A percentile compares a stretch with the other conserved stretches of the same genome.
Conservation (phyloP, 2,888 invertebrate genomes). For the Tiphia femorata region DNA sequence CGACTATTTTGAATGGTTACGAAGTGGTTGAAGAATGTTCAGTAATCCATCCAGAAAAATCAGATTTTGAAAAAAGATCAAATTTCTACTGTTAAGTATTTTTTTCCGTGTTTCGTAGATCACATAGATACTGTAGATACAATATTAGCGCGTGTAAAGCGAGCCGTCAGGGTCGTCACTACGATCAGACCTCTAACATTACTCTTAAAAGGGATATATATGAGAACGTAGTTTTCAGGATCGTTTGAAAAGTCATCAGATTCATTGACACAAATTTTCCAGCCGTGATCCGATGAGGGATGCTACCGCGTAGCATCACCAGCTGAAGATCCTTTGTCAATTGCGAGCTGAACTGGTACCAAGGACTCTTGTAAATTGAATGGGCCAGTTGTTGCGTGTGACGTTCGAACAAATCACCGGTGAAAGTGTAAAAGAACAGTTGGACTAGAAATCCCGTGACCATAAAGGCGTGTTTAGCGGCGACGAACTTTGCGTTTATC, state of each 20-base stretch:
- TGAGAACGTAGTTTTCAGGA: conserved; percentile 40
- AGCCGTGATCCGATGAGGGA: conserved; percentile 39
- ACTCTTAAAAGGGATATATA: conserved; percentile 44
- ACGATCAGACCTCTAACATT: conserved; percentile 36
- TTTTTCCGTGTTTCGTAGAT: too few species aligned
- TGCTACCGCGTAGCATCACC: conserved; percentile 42
- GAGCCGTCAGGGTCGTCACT: too few species aligned
- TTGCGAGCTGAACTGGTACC: conserved; percentile 36
- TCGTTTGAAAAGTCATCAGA: conserved; percentile 36
- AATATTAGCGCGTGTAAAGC: too few species aligned
- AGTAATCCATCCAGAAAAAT: too few species aligned
- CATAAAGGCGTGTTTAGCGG: background rate
- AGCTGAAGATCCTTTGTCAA: conserved; percentile 35
- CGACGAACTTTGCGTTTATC: background rate
- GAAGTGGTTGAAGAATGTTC: too few species aligned
- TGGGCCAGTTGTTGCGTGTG: background rate
- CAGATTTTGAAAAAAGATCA: too few species aligned
- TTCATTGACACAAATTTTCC: conserved; percentile 45
- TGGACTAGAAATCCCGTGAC: background rate
- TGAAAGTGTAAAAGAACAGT: background rate
- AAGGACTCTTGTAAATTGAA: conserved; percentile 33
- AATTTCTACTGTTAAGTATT: too few species aligned
- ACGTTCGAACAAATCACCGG: background rate
- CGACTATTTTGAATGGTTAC: too few species aligned
- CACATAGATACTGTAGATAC: too few species aligned